Conservation (phyloP, 2,888 invertebrate species). For the Harpalus rubripes region DNA sequence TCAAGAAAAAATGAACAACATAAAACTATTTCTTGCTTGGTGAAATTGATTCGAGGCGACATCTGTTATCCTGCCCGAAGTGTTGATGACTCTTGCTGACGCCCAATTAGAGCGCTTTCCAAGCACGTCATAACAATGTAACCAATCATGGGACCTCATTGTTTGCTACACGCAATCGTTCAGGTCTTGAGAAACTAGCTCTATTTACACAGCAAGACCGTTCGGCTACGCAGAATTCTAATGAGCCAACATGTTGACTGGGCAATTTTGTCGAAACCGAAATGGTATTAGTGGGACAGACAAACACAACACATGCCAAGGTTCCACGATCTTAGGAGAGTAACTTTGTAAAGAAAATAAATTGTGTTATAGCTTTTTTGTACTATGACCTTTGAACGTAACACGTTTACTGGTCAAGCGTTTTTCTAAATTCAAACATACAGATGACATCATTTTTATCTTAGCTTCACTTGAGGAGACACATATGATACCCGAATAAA, state of each 20-base stretch:
- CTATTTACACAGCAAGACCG: conserved; percentile 45
- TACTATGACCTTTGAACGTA: neutral
- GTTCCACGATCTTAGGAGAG: neutral
- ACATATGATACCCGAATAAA: too few species aligned
- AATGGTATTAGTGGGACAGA: conserved; percentile 16
- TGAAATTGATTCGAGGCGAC: neutral
- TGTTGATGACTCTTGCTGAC: conserved; percentile 43
- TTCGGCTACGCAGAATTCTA: conserved; percentile 36
- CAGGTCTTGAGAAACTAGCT: conserved; percentile 55
- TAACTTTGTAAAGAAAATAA: neutral
- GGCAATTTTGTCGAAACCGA: conserved; percentile 11
- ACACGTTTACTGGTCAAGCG: neutral
- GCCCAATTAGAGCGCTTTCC: conserved; percentile 61
- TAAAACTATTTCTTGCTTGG: neutral
- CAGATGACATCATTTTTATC: too few species aligned
- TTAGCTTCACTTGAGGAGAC: too few species aligned
- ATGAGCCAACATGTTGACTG: conserved; percentile 35
- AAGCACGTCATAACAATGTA: conserved; percentile 63
- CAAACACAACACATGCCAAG: conserved; percentile 12
- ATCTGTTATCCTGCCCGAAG: neutral
- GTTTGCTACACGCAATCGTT: conserved; percentile 62
- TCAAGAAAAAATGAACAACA: neutral
- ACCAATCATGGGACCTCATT: conserved; percentile 63
- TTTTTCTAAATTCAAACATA: neutral
- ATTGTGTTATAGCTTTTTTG: neutral